Conservation (phyloP, 92 coral and sea anemone species). For the Phymanthus crucifer region DNA sequence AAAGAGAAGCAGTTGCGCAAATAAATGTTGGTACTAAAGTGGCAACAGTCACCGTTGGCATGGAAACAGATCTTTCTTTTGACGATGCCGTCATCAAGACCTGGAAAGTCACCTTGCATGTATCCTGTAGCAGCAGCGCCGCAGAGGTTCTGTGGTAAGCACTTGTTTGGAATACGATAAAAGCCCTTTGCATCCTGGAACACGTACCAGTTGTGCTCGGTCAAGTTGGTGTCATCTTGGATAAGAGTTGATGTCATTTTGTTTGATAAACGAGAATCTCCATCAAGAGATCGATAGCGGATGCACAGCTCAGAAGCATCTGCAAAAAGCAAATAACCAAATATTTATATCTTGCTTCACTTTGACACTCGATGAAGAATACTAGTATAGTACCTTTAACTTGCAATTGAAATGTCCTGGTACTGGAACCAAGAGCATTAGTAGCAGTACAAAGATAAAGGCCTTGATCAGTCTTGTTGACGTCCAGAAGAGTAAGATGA, state of each 20-base stretch:
- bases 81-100: slow-evolving; percentile 17
- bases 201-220: slow-evolving; percentile 16
- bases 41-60: slow-evolving; percentile 15
- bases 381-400: slow-evolving; percentile 27
- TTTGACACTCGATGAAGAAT: neutral
- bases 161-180: slow-evolving; percentile 23
- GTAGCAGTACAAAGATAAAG: slow-evolving; percentile 30
- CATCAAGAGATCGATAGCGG: neutral
- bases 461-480: slow-evolving; percentile 15
- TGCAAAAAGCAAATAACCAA: neutral
- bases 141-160: slow-evolving; percentile 12
- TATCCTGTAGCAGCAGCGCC: slow-evolving; percentile 12
- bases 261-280: slow-evolving; percentile 1
- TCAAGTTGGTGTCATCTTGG: neutral
- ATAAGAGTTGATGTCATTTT: neutral
- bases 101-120: neutral
- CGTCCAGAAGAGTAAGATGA: neutral
- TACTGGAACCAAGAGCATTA: slow-evolving; percentile 21
- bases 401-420: slow-evolving; percentile 26
- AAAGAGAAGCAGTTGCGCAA: slow-evolving; percentile 17
- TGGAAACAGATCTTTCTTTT: slow-evolving; percentile 19
- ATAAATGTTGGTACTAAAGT: neutral
- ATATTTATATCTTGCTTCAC: too few relatives aligned
- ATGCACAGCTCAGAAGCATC: slow-evolving; percentile 1
- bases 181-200: slow-evolving; percentile 1